Evolutionary conservation across 2,888 invertebrate genomes (phyloP), one percentile per base, ranked within the genome.

Genomic region (Melinaea menophilus): DNA sequence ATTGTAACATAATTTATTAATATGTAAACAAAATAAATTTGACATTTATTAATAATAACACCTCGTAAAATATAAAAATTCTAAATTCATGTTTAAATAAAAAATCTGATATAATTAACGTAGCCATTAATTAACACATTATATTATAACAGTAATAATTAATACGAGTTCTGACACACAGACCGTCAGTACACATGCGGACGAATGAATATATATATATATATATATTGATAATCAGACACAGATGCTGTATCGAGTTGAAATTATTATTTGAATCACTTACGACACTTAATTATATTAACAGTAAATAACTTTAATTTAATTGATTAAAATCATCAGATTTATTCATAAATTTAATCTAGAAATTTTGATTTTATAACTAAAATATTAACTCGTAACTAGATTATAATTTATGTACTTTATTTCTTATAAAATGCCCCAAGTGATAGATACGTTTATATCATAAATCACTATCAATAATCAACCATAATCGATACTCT

Each of bases 171-270:
- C 57, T 47, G 51, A 61, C 55, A 45, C 62, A 54, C 57, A 55
- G 48, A 62, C 55, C 56, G 54, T 45, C 63, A 48, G 55, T 55
- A 47, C 37, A 34, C 48, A 55, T 60, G 63, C 61, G 67, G 61
- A 61, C 66, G 64, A 63, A 62, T 64, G 51, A 46, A 46, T 71
- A 69, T 71, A 75, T 70, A 72, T 75, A 82, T 72, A 88, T 88
- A 88, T 88, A 88, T 87, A 85, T 82, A 78, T 77, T 75, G 79
- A 82, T 84, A 80, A 85, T 85, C 84, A 81, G 81, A 80, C 75
- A 74, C 74, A 75, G 75, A 78, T 74, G 74, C 73, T 67, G 72
- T 74, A 78, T 79, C 84, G 77, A 86, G 86, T 85, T 84, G 85
- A 85, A 85, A 85, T 84, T 86, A 86, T 75, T 81, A 80, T 81